Percentiles rank a stretch among this genome's conserved stretches.
phyloP scores from a whole-genome alignment of 1,140 invertebrate genomes.

The Andricus grossulariae region DNA sequence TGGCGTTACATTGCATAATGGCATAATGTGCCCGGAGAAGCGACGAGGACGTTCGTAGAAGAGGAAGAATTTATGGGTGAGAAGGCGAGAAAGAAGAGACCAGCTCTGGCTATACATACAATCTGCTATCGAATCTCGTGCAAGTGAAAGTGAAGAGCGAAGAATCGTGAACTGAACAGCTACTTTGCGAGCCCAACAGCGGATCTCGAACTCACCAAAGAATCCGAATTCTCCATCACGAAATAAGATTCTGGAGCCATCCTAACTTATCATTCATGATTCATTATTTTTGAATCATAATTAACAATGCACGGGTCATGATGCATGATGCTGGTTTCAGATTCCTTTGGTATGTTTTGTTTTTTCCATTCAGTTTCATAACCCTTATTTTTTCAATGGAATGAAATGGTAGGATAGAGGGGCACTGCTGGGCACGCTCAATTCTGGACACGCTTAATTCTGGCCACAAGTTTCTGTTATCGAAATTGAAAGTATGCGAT shows the following conservation, averaged over 20 bases:
- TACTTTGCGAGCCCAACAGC: constrained; percentile 26
- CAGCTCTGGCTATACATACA: constrained; percentile 40
- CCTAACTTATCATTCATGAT: no score
- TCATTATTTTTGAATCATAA: no score
- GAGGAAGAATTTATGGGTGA: constrained; percentile 46
- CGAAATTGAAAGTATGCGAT: no score
- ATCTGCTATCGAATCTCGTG: constrained; percentile 58
- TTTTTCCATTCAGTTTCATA: no score
- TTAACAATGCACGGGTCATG: no score
- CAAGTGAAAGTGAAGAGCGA: constrained; percentile 67
- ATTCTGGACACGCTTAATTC: no score
- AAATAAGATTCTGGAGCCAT: constrained; percentile 31
- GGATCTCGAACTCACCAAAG: constrained; percentile 42
- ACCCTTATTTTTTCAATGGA: no score
- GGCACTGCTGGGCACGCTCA: no score
- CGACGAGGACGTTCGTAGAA: constrained; percentile 47
- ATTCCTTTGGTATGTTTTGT: no score
- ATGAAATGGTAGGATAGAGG: no score
- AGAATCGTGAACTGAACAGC: constrained; percentile 36
- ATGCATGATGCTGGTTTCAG: no score
- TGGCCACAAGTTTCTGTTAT: no score
- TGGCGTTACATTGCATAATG: constrained; percentile 58
- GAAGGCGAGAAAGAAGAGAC: constrained; percentile 41
- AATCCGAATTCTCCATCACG: constrained; percentile 40
- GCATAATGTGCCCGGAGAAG: constrained; percentile 54